These are phyloP conservation scores for Lophius americanus DNA, from an alignment of 2,797 vertebrate species.

Conservation along the genomic window DNA sequence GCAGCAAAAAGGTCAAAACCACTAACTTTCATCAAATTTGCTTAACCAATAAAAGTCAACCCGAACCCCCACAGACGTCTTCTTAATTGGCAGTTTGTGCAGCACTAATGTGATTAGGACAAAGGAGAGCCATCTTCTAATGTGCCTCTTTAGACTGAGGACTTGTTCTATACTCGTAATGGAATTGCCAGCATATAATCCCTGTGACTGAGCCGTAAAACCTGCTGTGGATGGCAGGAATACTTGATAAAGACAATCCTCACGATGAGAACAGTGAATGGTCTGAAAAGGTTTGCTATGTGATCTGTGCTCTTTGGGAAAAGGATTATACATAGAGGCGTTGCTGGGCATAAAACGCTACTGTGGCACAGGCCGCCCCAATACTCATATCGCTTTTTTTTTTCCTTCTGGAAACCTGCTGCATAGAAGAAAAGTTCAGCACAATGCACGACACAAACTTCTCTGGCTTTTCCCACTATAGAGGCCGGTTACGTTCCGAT, in stretches of 20 bases:
- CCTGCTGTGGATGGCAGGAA: slow-evolving; percentile 56
- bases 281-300: slow-evolving; percentile 28
- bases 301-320: slow-evolving; percentile 3
- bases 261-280: slow-evolving; percentile 29
- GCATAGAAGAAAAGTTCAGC: too few species aligned
- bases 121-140: slow-evolving; percentile 65
- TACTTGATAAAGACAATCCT: slow-evolving; percentile 33
- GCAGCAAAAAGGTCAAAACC: slow-evolving; percentile 81
- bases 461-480: too few species aligned
- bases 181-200: slow-evolving; percentile 80
- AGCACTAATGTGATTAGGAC: slow-evolving; percentile 81
- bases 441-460: too few species aligned
- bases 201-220: slow-evolving; percentile 77
- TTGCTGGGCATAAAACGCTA: too few species aligned
- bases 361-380: too few species aligned
- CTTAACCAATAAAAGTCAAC: slow-evolving; percentile 82
- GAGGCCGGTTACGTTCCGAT: too few species aligned
- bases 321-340: too few species aligned
- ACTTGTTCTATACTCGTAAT: slow-evolving; percentile 81
- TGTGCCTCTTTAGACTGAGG: slow-evolving; percentile 74
- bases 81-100: slow-evolving; percentile 79
- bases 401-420: too few species aligned
- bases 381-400: too few species aligned
- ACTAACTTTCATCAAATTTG: slow-evolving; percentile 83
- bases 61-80: slow-evolving; percentile 66